Base-by-base conservation (phyloP, 2,888 invertebrate species). In the Agonopterix arenella region DNA sequence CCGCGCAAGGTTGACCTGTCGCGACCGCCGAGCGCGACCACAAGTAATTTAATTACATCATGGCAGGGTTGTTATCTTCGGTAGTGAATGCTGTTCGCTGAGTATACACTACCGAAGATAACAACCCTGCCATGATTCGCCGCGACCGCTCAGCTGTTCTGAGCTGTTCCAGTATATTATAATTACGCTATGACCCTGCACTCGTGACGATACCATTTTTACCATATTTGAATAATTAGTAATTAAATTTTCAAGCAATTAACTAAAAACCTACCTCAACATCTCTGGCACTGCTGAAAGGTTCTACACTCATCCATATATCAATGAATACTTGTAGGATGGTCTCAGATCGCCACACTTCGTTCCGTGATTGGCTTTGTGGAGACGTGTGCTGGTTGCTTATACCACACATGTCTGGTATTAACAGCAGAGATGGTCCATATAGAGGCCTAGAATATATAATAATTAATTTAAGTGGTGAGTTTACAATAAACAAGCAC, bases 291-390 rank as follows among this genome's bases (percentile, higher is more conserved):
- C 84, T 90, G 66, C 84, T 90, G 47, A 76, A 74, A 43, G 78
- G 80, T 46, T 86, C 86, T 8, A 85, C 81, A 74, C 92, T 93
- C 71, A 97, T 83, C 96, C 96, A 97, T 64, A 95, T 91, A 71
- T 97, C 97, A 46, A 95, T 91, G 60, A 96, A 95, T 44, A 96
- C 93, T 72, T 95, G 94, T 42, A 96, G 80, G 7, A 97, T 92
- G 0, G 95, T 94, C 80, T 97, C 96, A 36, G 95, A 95, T 49
- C 96, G 90, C 96, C 96, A 97, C 9, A 94, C 93, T 76, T 95
- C 94, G 53, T 93, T 91, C 28, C 93, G 80, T 0, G 93, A 91
- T 61, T 93, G 92, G 51, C 90, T 86, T 57, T 91, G 91, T 36
- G 90, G 57, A 10, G 80, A 65, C 40, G 74, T 74, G 62, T 74